A percentile compares a stretch with the other conserved stretches of the same genome.
Evolutionary conservation across 2,113 vertebrate species (phyloP).

Genomic region (Dunckerocampus dactyliophorus): DNA sequence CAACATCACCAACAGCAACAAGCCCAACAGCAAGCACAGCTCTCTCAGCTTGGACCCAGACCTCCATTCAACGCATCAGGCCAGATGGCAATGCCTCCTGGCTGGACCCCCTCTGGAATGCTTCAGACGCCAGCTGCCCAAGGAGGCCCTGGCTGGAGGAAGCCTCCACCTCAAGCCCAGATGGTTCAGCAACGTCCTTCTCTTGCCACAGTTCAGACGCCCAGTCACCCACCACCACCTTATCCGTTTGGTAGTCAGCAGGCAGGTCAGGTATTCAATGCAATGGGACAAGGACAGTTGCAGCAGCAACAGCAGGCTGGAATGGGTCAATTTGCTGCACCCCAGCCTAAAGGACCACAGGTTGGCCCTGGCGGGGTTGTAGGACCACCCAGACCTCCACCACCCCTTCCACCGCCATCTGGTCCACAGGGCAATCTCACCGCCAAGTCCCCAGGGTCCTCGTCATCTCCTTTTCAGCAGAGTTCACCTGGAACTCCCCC

Average conservation of each 20-base stretch:
- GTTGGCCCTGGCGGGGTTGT: slow-evolving; percentile 73
- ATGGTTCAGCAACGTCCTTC: slow-evolving; percentile 86
- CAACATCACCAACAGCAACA: slow-evolving; percentile 79
- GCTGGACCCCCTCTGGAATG: slow-evolving; percentile 91
- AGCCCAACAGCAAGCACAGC: slow-evolving; percentile 68
- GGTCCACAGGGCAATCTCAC: slow-evolving; percentile 88
- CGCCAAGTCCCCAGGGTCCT: slow-evolving; percentile 95
- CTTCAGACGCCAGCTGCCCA: slow-evolving; percentile 84
- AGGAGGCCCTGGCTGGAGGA: slow-evolving; percentile 88
- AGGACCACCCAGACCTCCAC: slow-evolving; percentile 81
- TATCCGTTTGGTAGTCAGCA: slow-evolving; percentile 98
- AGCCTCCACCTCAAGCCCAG: slow-evolving; percentile 82
- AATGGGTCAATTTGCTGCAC: slow-evolving; percentile 88
- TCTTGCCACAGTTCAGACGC: slow-evolving; percentile 89
- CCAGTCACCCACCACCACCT: slow-evolving; percentile 93
- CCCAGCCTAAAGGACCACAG: slow-evolving; percentile 90
- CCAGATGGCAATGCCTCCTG: slow-evolving; percentile 87
- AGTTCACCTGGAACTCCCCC: slow-evolving; percentile 95
- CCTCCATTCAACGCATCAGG: slow-evolving; percentile 85
- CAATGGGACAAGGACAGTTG: slow-evolving; percentile 72
- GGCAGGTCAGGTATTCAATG: slow-evolving; percentile 81
- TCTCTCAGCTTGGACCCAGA: slow-evolving; percentile 77
- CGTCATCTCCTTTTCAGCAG: slow-evolving; percentile 98
- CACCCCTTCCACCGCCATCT: slow-evolving; percentile 78
- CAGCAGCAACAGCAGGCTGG: slow-evolving; percentile 84